Evolutionary conservation across 1,140 invertebrate genomes (phyloP), one percentile per base, ranked within the genome.

Genomic region (Drosophila teissieri): DNA sequence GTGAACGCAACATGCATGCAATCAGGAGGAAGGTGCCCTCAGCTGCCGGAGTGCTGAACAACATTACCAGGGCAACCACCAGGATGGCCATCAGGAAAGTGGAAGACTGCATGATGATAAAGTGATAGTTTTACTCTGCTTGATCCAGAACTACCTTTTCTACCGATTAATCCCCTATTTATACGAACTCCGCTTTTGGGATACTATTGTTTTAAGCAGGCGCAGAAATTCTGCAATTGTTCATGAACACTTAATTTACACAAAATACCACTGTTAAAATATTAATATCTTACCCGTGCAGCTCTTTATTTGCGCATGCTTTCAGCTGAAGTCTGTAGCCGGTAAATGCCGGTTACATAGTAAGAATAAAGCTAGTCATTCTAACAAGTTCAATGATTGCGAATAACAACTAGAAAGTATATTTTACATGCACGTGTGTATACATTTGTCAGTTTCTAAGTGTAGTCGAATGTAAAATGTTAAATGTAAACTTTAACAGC

Each of bases 81-180:
- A 65, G 12, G 22, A 68, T 11, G 62, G 46, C 8, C 64, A 68
- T 67, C 15, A 68, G 62, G 37, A 68, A 68, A 14, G 46, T 68
- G 11, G 60, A 31, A 6, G 34, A 53, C 64, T 44, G 37, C 64
- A 44, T 44, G 8, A 10, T 44, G 17, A 19, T 44, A 19, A 19
- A 1, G 3, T 44, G 15, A 17, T 44, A 31, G 42, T 44, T 44
- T 19, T 44, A 44, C 42, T 44, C 17, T 11, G 42, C 10, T 11
- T 1, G 10, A 44, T 10, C 15, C 42, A 44, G 17, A 44, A 44
- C 42, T 19, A 5, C 17, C 17, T 19, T 44, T 44, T 10, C 15
- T 4, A 19, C 17, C 3, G 17, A 44, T 19, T 10, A 17, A 3
- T 1, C 4, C 11, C 15, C 42, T 44, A 44, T 44, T 44, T 44